phyloP scores from a whole-genome alignment of 2,888 invertebrate genomes.

The Sepiola atlantica region DNA sequence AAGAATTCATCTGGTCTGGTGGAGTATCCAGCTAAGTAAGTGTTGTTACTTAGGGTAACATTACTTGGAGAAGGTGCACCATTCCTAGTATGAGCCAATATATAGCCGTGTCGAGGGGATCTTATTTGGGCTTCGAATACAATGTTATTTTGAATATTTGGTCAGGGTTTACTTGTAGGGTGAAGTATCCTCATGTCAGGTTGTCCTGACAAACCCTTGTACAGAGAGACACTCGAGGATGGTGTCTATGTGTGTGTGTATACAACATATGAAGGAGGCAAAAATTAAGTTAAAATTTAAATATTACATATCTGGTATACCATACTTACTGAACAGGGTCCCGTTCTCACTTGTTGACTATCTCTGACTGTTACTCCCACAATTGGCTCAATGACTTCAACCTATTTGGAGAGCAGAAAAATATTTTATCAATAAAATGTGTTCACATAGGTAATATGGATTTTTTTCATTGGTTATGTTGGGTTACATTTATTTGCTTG shows the following conservation, averaged over 20 bases:
- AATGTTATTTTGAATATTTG: too few relatives aligned
- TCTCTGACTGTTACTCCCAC: conserved; percentile 71
- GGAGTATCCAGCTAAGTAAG: too few relatives aligned
- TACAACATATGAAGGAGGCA: not conserved
- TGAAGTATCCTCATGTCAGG: too few relatives aligned
- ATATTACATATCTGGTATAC: not conserved
- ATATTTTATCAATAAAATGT: not conserved
- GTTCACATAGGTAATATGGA: not conserved
- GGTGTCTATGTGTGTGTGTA: not conserved
- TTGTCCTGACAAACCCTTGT: too few relatives aligned
- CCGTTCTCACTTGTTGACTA: conserved; percentile 68
- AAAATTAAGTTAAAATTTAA: not conserved
- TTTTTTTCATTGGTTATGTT: not conserved
- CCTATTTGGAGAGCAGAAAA: conserved; percentile 55
- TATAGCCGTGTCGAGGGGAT: too few relatives aligned
- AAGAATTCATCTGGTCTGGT: too few relatives aligned
- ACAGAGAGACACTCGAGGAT: too few relatives aligned
- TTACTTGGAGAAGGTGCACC: too few relatives aligned
- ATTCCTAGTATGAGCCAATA: too few relatives aligned
- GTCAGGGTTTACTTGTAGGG: too few relatives aligned
- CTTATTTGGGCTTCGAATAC: too few relatives aligned
- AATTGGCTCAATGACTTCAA: conserved; percentile 71
- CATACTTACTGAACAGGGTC: conserved; percentile 68
- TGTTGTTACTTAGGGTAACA: too few relatives aligned
- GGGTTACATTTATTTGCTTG: not conserved